Evolutionary conservation across 2,888 invertebrate species (phyloP), one percentile per base, ranked within the genome.

Genomic region (Nemurella pictetii): DNA sequence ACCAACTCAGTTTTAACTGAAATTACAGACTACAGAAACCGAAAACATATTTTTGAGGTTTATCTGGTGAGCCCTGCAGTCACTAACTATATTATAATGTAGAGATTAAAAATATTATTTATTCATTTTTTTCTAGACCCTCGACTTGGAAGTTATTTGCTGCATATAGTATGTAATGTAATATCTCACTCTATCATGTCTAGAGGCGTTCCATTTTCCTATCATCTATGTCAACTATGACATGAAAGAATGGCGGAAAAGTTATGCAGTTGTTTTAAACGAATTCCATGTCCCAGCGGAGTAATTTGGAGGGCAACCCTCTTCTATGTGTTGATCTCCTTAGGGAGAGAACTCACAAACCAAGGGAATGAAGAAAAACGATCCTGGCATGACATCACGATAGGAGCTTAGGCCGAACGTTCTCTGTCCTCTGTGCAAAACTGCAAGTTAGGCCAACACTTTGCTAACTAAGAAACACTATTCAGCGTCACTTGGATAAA

Each of bases 201-300:
- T 75, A 5, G 27, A 75, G 27, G 75, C 27, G 27, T 55, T 55
- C 55, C 55, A 55, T 55, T 55, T 55, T 75, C 75, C 75, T 78
- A 28, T 78, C 78, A 78, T 78, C 78, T 78, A 1, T 30, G 78
- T 78, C 78, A 29, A 78, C 78, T 78, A 30, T 29, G 78, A 78
- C 78, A 78, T 78, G 78, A 78, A 78, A 28, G 78, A 78, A 78
- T 78, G 78, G 78, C n/a, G n/a, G 29, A 30, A 78, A 78, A 78
- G 78, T 78, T 78, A 78, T 78, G 78, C 78, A 78, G 78, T 78
- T 78, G 78, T 78, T 78, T 78, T 78, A 78, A 78, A 78, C 78
- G 78, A 30, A 78, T 78, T 78, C 78, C 78, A n/a, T 30, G 78
- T 78, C 78, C 78, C 78, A 4, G 30, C 78, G 78, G 78, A 78